A percentile compares a stretch with the other conserved stretches of the same genome.
phyloP scores from a whole-genome alignment of 2,113 vertebrate species.

The Barnardius zonarius region DNA sequence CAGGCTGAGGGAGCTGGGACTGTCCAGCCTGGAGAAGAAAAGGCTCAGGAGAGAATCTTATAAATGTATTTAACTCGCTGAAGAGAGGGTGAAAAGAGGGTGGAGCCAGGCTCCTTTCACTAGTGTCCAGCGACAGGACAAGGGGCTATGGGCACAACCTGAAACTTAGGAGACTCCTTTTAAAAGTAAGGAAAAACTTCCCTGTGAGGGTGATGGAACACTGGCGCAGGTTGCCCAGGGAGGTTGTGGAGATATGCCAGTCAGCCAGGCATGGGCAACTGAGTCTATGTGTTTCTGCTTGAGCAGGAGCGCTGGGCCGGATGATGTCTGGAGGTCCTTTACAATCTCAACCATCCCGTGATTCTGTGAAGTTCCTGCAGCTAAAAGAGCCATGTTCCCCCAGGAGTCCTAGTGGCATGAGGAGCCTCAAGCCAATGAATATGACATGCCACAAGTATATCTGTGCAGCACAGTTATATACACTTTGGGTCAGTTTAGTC shows the following conservation, averaged over 20 bases:
- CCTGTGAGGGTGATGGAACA: background rate
- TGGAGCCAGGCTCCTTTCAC: background rate
- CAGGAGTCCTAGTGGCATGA: background rate
- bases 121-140: background rate
- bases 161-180: background rate
- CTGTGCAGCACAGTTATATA: background rate
- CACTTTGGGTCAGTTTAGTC: background rate
- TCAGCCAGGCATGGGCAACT: rapidly evolving
- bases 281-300: background rate
- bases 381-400: rapidly evolving
- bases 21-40: background rate
- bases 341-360: background rate
- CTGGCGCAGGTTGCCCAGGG: background rate
- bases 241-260: background rate
- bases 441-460: background rate
- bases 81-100: background rate
- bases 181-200: background rate
- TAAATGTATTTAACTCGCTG: background rate
- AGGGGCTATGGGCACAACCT: background rate
- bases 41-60: background rate
- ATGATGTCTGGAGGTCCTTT: background rate
- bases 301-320: background rate
- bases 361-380: background rate
- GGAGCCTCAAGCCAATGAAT: background rate
- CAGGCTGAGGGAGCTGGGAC: background rate